Evolutionary conservation across 53 echinoderm and acorn worm species (phyloP).

Genomic region (Crossaster papposus): DNA sequence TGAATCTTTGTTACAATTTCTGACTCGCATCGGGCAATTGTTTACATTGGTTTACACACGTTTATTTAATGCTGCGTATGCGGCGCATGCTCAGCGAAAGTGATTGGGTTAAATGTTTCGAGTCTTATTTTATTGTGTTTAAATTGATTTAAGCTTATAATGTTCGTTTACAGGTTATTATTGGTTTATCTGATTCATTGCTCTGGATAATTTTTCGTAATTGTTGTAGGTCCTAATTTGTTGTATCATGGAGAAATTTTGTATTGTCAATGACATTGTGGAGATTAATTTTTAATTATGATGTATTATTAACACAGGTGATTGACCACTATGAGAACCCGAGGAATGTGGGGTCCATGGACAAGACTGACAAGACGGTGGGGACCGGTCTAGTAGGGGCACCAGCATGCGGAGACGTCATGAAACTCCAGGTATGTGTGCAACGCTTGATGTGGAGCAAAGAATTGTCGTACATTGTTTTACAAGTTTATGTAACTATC

Average conservation of each 20-base stretch:
- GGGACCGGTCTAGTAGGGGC: conserved; percentile 97
- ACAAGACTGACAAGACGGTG: conserved; percentile 84
- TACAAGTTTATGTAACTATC: not conserved
- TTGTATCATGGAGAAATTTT: too few relatives aligned
- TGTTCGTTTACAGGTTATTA: too few relatives aligned
- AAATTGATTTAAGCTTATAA: too few relatives aligned
- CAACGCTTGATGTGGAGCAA: not conserved
- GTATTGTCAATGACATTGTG: not conserved
- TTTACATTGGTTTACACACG: too few relatives aligned
- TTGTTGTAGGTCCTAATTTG: too few relatives aligned
- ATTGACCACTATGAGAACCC: conserved; percentile 99
- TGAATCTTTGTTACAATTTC: not conserved
- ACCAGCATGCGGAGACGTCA: conserved; percentile 98
- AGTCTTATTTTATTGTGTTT: too few relatives aligned
- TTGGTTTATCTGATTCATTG: too few relatives aligned
- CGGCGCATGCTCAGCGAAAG: too few relatives aligned
- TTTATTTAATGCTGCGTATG: too few relatives aligned
- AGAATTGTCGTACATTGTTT: not conserved
- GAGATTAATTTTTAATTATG: not conserved
- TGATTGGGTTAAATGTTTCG: too few relatives aligned
- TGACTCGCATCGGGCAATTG: too few relatives aligned
- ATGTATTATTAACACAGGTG: conserved; percentile 65
- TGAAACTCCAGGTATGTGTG: conserved; percentile 89
- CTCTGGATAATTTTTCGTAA: too few relatives aligned
- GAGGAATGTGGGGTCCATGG: conserved; percentile 93